Base-by-base conservation (phyloP, 1,140 invertebrate genomes). In the Nasonia giraulti region DNA sequence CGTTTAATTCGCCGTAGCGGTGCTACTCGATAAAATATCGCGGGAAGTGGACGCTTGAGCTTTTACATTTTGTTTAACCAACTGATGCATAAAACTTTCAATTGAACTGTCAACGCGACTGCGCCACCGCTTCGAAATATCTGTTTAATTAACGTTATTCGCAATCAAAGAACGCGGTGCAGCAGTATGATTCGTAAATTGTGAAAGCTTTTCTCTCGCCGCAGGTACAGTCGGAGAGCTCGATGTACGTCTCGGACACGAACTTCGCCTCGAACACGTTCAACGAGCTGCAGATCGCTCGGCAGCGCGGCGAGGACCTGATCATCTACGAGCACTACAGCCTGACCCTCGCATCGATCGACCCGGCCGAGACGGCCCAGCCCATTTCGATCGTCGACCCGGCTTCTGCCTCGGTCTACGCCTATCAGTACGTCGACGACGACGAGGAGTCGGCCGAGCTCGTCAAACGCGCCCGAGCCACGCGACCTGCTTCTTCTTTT, bases 341-440 rank as follows among this genome's bases (percentile, higher is more conserved):
- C 44, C 50, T 86, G 40, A 37, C 14, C 1, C 73, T 86, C 23
- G 78, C n/a, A 1, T 83, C 85, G 55, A 83, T 86, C 69, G 82
- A 86, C 55, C n/a, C 33, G 0, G 71, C 85, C 0, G 62, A 68
- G 0, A 2, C 7, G 12, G 14, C 6, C 14, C 68, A 74, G 33
- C 85, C 77, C 2, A 23, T 69, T 17, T 69, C 76, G 4, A 80
- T 86, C 69, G 76, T 83, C 62, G 85, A 86, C 31, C 85, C 85
- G 2, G 82, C 82, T 27, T 83, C 81, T 11, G 85, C 85, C 5
- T 80, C 76, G 11, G 77, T 86, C n/a, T 86, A 86, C 69, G 85
- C 85, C 44, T 80, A 83, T 47, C 85, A 86, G 78, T 86, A 86
- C 73, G 76, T 86, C 76, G 85, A 86, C 71, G 85, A 86, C 82